Evolutionary conservation across 92 coral and sea anemone species (phyloP).

Genomic region (Epizoanthus stellaris): DNA sequence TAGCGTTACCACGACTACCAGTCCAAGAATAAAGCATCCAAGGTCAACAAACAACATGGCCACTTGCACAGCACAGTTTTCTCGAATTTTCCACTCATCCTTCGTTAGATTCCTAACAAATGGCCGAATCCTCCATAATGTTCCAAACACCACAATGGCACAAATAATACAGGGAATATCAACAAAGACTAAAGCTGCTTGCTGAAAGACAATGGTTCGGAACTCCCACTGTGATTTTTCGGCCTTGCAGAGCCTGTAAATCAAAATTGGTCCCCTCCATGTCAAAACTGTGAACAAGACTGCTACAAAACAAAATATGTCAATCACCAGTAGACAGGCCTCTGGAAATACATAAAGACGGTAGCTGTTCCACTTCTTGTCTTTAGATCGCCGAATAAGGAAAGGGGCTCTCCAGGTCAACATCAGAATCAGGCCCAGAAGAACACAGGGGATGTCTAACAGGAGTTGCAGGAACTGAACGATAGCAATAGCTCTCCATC

Average conservation of each 20-base stretch:
- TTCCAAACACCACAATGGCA: conserved; percentile 74
- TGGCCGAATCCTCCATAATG: conserved; percentile 91
- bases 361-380: conserved; percentile 74
- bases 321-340: conserved; percentile 70
- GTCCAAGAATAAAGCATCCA: conserved; percentile 66
- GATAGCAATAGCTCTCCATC: conserved; percentile 82
- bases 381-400: conserved; percentile 57
- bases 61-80: conserved; percentile 75
- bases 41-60: conserved; percentile 82
- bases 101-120: conserved; percentile 78
- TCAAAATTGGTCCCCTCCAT: conserved; percentile 88
- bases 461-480: conserved; percentile 81
- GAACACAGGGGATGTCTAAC: conserved; percentile 85
- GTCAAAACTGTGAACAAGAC: conserved; percentile 74
- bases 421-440: conserved; percentile 75
- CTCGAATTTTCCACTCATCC: conserved; percentile 81
- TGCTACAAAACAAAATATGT: conserved; percentile 77
- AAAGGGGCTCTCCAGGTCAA: conserved; percentile 92
- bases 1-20: conserved; percentile 73
- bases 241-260: conserved; percentile 56
- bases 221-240: conserved; percentile 73
- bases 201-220: conserved; percentile 62
- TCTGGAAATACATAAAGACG: conserved; percentile 83
- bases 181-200: conserved; percentile 78
- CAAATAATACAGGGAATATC: conserved; percentile 95